Base-by-base conservation (phyloP, 2,888 invertebrate genomes). In the Unio delphinus region DNA sequence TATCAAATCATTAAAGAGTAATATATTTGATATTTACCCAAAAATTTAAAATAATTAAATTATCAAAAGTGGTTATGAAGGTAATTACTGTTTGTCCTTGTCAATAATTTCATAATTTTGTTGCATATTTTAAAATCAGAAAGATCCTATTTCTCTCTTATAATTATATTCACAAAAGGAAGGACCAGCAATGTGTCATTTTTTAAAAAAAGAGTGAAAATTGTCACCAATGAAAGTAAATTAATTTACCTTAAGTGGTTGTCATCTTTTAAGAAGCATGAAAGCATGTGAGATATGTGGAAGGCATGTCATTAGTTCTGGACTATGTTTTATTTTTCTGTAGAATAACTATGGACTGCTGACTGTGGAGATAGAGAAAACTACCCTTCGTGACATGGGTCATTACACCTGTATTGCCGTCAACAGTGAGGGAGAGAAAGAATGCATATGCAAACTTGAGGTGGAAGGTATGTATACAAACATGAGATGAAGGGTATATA, bases 381-480 rank as follows among this genome's bases (percentile, higher is more conserved):
- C 82, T 4, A 72, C 78, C 8, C 61, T 75, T 23, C 72, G 78
- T n/a, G 84, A 86, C 70, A 79, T 83, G 60, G 87, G 86, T 15
- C 70, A 65, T 55, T 88, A 87, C 79, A 79, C 80, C 54, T 83
- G 82, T 66, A 81, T 79, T 61, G 86, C 85, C 15, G 70, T 76
- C 55, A 87, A 87, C 78, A 76, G 76, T 26, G 83, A 81, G 34
- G 86, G 87, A 23, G 81, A 83, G 30, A 83, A 76, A 34, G 78
- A 82, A 71, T 83, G 82, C 72, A 76, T 73, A 2, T 96, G 95
- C 0, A 92, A 94, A 64, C 91, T 97, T 61, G 96, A 96, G 86
- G 94, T 87, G 3, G 94, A 96, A 64, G 92, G 93, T 87, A 90
- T 87, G 92, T 91, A 59, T 4, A 20, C 59, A 6, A 45, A 1